Percentiles rank a stretch among this genome's conserved stretches.
phyloP scores from a whole-genome alignment of 2,113 vertebrate genomes.

The Hepsetus odoe region DNA sequence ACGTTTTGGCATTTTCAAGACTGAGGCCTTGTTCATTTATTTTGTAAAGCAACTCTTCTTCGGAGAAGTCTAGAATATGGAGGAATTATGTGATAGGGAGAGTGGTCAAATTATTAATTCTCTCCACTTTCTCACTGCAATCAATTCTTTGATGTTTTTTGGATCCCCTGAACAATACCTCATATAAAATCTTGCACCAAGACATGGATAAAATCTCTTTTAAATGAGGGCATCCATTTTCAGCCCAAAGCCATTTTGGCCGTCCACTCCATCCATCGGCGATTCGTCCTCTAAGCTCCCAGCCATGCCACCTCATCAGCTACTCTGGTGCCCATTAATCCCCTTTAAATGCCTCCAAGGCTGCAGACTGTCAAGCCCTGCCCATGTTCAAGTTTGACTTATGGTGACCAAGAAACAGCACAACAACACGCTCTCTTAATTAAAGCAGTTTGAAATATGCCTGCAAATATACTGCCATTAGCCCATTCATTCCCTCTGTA shows the following conservation, averaged over 20 bases:
- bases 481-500: conserved; percentile 21
- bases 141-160: neutral
- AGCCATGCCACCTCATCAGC: conserved; percentile 10
- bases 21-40: neutral
- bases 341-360: conserved; percentile 45
- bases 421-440: conserved; percentile 55
- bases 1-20: neutral
- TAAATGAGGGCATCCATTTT: conserved; percentile 17
- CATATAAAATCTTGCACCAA: neutral
- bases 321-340: conserved; percentile 49
- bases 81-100: neutral
- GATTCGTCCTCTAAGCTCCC: neutral
- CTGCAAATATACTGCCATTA: conserved; percentile 19
- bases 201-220: conserved; percentile 15
- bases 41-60: neutral
- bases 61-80: neutral
- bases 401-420: conserved; percentile 32
- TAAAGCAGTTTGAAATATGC: conserved; percentile 47
- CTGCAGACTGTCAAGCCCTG: conserved; percentile 41
- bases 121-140: neutral
- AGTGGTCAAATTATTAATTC: neutral
- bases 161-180: neutral
- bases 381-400: conserved; percentile 47
- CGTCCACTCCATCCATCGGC: neutral
- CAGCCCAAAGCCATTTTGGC: conserved; percentile 8